Base-by-base conservation (phyloP, 2,113 vertebrate species). In the Ctenodactylus gundi region DNA sequence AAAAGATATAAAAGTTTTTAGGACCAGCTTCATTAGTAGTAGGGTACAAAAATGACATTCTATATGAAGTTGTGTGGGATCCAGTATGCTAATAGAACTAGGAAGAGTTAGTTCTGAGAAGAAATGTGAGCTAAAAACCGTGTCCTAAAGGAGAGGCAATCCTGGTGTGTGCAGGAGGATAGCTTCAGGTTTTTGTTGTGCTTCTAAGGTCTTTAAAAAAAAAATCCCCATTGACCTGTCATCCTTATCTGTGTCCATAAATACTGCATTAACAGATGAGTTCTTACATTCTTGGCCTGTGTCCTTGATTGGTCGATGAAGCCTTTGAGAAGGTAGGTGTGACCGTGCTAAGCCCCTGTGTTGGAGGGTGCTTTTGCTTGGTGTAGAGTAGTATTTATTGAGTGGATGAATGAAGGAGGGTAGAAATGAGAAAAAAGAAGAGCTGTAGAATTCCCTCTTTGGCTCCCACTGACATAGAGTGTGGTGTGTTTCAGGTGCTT, bases 141-240 rank as follows among this genome's bases (percentile, higher is more conserved):
- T 67, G 70, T 94, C 80, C 65, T 29, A 31, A 73, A 49, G 23
- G 6, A 41, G 77, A 85, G 41, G 25, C 1, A 12, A 4, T 17
- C 18, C 49, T 39, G 0, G 41, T 49, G 2, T 0, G 3, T 27
- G 76, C 7, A 39, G 17, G 34, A 8, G 8, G 4, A 6, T 23
- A 55, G 2, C 41, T 88, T 36, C 20, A 39, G 82, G 36, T 51
- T 72, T 84, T 78, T 51, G 58, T 36, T 82, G 81, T 90, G 25
- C 31, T 91, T 93, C 46, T 11, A 34, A 77, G 36, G 36, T 55
- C 84, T 81, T 93, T 55, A 51, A 62, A 81, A 80, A 76, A 70
- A 70, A 53, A 21, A 36, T 85, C 13, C 70, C 57, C 23, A 9
- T 75, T 58, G 46, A 91, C 13, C 51, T 44, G 58, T 62, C 75